A percentile compares a stretch with the other conserved stretches of the same genome.
Conservation (phyloP, 2,113 vertebrate species). For the Mohoua ochrocephala region DNA sequence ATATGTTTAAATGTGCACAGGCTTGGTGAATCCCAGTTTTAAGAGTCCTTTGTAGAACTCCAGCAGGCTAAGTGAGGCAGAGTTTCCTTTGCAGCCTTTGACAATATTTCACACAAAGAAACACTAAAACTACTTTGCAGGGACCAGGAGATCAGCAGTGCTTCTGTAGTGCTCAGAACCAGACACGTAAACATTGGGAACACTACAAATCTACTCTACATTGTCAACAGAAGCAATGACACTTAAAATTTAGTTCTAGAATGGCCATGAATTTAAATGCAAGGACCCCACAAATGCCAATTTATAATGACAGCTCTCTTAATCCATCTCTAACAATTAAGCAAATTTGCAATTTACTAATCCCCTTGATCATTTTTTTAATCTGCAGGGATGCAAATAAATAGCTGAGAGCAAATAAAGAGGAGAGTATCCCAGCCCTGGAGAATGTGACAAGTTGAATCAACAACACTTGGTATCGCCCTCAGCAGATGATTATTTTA, state of each 20-base stretch:
- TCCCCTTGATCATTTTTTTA: neutral
- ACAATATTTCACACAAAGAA: neutral
- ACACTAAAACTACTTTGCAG: neutral
- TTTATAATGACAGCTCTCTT: neutral
- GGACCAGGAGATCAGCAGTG: neutral
- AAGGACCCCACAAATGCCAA: neutral
- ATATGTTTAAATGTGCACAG: neutral
- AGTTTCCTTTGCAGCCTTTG: neutral
- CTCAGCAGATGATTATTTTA: neutral
- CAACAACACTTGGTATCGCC: neutral
- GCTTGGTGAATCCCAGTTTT: neutral
- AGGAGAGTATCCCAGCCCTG: neutral
- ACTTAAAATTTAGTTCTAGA: neutral
- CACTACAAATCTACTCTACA: neutral
- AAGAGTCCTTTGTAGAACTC: neutral
- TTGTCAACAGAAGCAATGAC: neutral
- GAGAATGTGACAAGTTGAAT: neutral
- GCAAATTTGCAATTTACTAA: neutral
- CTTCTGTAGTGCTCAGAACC: neutral
- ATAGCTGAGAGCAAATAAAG: neutral
- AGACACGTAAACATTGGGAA: neutral
- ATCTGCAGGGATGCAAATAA: neutral
- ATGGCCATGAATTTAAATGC: neutral
- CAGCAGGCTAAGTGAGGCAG: neutral
- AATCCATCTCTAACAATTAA: neutral